Percentiles rank a stretch among this genome's conserved stretches.
Evolutionary conservation across 2,113 vertebrate species (phyloP).

Genomic region (Cebus imitator): DNA sequence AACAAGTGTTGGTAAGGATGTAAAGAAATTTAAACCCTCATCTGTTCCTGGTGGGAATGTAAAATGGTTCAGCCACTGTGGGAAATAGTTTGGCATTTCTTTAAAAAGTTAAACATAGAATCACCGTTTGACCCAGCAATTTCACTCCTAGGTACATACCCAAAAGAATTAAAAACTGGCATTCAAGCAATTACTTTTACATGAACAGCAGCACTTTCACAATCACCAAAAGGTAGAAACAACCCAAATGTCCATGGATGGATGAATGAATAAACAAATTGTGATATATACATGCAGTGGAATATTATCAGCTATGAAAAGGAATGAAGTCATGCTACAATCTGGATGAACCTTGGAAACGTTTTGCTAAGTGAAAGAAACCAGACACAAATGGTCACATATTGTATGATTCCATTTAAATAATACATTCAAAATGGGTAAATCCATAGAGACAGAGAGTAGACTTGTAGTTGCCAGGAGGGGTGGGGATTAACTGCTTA

Average conservation of each 20-base stretch:
- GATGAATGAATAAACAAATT: not conserved
- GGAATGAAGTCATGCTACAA: not conserved
- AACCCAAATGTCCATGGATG: not conserved
- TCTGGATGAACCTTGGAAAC: not conserved
- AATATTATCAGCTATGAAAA: not conserved
- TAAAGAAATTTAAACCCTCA: not conserved
- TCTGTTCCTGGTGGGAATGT: not conserved
- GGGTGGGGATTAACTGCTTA: not conserved
- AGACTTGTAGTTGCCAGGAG: not conserved
- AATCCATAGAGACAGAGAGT: not conserved
- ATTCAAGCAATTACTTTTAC: not conserved
- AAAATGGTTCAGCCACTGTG: not conserved
- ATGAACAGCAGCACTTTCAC: not conserved
- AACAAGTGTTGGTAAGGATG: not conserved
- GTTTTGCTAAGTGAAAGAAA: not conserved
- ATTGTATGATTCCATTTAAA: not conserved
- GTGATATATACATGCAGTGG: too few species aligned
- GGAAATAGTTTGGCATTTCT: not conserved
- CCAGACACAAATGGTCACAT: not conserved
- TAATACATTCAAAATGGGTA: not conserved
- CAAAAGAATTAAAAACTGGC: not conserved
- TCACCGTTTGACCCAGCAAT: not conserved
- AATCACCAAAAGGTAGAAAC: not conserved
- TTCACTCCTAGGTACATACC: not conserved
- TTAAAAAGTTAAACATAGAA: not conserved